Evolutionary conservation across 2,113 vertebrate genomes (phyloP).

Genomic region (Pelusios castaneus): DNA sequence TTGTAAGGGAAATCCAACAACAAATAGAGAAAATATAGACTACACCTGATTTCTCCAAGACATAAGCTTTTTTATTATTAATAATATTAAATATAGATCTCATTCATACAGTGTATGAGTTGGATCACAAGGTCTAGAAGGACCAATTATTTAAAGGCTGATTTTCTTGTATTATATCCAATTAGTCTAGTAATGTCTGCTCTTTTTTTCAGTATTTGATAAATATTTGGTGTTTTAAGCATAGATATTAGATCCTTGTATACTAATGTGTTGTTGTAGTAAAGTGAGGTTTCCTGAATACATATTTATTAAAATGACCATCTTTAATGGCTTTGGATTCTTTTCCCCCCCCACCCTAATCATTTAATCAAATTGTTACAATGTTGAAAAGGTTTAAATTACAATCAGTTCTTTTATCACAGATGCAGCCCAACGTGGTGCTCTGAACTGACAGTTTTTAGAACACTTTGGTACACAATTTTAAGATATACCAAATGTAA

Average conservation of each 20-base stretch:
- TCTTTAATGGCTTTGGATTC: conserved; percentile 48
- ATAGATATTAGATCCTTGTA: conserved; percentile 83
- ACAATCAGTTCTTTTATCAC: background rate
- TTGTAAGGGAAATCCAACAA: conserved; percentile 18
- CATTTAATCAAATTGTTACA: background rate
- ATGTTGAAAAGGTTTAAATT: background rate
- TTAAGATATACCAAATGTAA: conserved; percentile 18
- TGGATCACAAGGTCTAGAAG: conserved; percentile 81
- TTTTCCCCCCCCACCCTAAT: conserved; percentile 4
- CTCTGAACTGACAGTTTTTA: background rate
- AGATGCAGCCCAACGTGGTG: background rate
- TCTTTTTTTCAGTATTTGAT: conserved; percentile 82
- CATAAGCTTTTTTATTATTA: conserved; percentile 76
- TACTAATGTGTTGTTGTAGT: conserved; percentile 82
- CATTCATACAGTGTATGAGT: conserved; percentile 87
- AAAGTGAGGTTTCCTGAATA: conserved; percentile 84
- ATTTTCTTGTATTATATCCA: conserved; percentile 77
- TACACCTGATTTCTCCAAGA: conserved; percentile 82
- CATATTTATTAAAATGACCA: conserved; percentile 86
- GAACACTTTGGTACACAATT: background rate
- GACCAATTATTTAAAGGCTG: conserved; percentile 74
- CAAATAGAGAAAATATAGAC: conserved; percentile 39
- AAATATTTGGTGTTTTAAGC: conserved; percentile 80
- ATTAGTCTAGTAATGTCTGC: conserved; percentile 77
- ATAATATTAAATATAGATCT: conserved; percentile 83